Evolutionary conservation across 2,113 vertebrate species (phyloP), one percentile per base, ranked within the genome.

Genomic region (Conger conger): DNA sequence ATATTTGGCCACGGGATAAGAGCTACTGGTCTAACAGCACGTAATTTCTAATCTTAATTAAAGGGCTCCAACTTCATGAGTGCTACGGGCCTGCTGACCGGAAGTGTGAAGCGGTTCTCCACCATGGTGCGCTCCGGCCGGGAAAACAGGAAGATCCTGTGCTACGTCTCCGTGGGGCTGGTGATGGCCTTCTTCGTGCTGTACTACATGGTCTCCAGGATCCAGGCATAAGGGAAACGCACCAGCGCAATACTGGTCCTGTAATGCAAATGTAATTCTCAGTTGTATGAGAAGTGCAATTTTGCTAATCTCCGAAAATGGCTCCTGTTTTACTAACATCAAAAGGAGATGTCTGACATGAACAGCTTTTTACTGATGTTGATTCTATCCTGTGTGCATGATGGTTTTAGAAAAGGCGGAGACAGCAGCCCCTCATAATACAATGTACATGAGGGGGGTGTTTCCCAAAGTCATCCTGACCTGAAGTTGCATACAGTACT

Each of bases 21-120:
- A 63, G 27, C 57, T 23, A 63, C 57, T 63, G 23, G n/a, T 73
- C n/a, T 78, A 45, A 54, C 45, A 27, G 5, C 4, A 2, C 18
- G 23, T 50, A 9, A n/a, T 73, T 81, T 73, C 87, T 80, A 83
- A 82, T 8, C 0, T 63, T 53, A 80, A 81, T 63, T 53, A 80
- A 81, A 99, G 98, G 97, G 98, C 88, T 96, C 97, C 0, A 98
- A 99, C 87, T 98, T 99, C 89, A 77, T 96, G 68, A 98, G 98
- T 1, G 94, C 97, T 27, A 99, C 97, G 0, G 97, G 97, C 27
- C 93, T 99, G 85, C 93, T 99, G 87, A 96, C 91, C 0, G 98
- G 98, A 81, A 99, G 97, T 0, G 96, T 97, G 88, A 99, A 99
- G 91, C 97, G 98, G 8, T 99, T 99, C 88, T 99, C 98, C 82